Evolutionary conservation across 2,797 vertebrate species (phyloP).

Genomic region (Coluber constrictor): DNA sequence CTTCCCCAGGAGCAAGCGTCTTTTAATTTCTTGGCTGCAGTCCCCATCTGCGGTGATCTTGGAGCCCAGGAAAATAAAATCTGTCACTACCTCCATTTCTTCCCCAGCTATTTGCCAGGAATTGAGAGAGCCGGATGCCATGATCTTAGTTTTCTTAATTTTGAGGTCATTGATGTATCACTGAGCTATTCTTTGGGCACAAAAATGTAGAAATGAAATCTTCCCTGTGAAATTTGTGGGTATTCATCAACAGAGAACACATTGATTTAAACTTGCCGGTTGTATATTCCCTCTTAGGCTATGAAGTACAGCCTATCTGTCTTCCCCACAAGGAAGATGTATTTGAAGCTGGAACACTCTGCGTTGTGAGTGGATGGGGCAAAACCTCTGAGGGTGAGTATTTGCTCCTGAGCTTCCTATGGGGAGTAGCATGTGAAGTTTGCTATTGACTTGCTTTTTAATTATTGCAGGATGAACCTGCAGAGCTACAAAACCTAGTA

Average conservation of each 20-base stretch:
- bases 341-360: constrained; percentile 4
- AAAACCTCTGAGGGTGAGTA: constrained; percentile 17
- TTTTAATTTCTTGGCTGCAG: too few relatives aligned
- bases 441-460: background rate
- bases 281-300: background rate
- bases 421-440: background rate
- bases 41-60: too few relatives aligned
- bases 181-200: background rate
- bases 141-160: too few relatives aligned
- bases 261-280: background rate
- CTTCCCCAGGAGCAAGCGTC: too few relatives aligned
- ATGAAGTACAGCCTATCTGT: constrained; percentile 24
- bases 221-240: too few relatives aligned
- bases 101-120: too few relatives aligned
- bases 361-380: constrained; percentile 5
- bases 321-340: constrained; percentile 11
- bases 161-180: background rate
- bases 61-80: too few relatives aligned
- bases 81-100: too few relatives aligned
- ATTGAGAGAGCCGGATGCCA: too few relatives aligned
- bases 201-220: background rate
- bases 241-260: background rate
- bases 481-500: background rate
- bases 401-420: background rate
- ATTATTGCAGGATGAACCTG: background rate